Base-by-base conservation (phyloP, 2,797 vertebrate species). In the Delichon dasypus region DNA sequence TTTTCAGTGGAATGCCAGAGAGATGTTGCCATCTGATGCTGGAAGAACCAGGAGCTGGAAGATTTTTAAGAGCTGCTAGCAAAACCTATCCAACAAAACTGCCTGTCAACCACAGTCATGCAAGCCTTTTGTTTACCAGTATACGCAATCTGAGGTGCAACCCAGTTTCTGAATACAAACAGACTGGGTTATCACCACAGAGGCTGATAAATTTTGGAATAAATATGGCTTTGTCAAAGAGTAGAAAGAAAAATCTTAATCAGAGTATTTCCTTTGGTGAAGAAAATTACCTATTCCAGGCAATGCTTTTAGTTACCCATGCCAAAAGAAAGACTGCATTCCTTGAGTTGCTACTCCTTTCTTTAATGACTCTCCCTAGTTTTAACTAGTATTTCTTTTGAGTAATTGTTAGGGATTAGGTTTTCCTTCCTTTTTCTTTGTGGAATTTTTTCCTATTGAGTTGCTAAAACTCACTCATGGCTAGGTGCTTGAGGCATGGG, bases 71-170 rank as follows among this genome's bases (percentile, higher is more conserved):
- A 95, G 22, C 8, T 36, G 16, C 40, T 72, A 94, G 85, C 78
- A 93, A 94, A 92, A 83, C 26, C 36, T 93, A 89, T 27, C 66
- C 71, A 87, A 81, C 30, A 89, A 94, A 92, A 89, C 47, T 64
- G 61, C 53, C n/a, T 92, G 72, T 85, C 89, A 95, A 50, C 79
- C 83, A 96, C 18, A 44, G 54, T 73, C 26, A 45, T 5, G 16
- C 13, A 89, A 79, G 51, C 15, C 9, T 47, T 50, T 48, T 45
- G 12, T 38, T 60, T 78, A 68, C 23, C 50, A 75, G 8, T 9
- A 81, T 2, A 47, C 3, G 16, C 45, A 79, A 55, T 11, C 26
- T 38, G 15, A 94, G 81, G 77, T 54, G 85, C n/a, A 67, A 57
- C 10, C 29, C 30, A 67, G 13, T 40, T 87, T 67, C 18, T 68